phyloP scores from a whole-genome alignment of 1,140 invertebrate genomes.

The Lepidurus packardi region DNA sequence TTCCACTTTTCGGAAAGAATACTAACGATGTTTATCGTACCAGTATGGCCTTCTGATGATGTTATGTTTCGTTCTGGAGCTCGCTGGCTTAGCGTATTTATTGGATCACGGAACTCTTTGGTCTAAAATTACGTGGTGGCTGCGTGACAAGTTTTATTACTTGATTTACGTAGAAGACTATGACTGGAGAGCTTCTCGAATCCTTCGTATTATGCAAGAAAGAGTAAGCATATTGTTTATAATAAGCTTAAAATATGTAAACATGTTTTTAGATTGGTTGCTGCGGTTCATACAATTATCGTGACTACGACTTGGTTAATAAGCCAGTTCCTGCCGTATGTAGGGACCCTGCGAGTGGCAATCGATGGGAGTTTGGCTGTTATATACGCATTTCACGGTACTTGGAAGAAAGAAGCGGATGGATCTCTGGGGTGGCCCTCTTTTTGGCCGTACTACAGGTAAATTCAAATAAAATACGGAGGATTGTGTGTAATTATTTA shows the following conservation, averaged over 20 bases:
- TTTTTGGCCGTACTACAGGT: conserved; percentile 66
- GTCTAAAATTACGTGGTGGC: conserved; percentile 66
- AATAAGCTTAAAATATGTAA: conserved; percentile 32
- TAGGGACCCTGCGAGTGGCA: conserved; percentile 76
- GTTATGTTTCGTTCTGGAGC: conserved; percentile 60
- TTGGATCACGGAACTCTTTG: conserved; percentile 70
- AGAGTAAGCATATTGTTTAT: conserved; percentile 55
- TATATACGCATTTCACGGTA: conserved; percentile 78
- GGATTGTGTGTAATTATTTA: not conserved
- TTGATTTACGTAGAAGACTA: conserved; percentile 66
- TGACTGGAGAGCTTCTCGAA: conserved; percentile 51
- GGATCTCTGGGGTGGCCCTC: conserved; percentile 72
- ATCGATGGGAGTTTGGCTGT: conserved; percentile 79
- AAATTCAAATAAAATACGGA: conserved; percentile 31
- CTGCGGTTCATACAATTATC: conserved; percentile 73
- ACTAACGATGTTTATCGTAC: not conserved
- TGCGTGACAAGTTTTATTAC: conserved; percentile 60
- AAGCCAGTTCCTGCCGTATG: conserved; percentile 74
- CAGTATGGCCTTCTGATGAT: conserved; percentile 64
- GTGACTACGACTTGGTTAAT: conserved; percentile 66
- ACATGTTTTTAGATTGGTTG: conserved; percentile 62
- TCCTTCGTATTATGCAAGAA: conserved; percentile 74
- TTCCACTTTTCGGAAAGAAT: not conserved
- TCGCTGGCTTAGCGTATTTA: conserved; percentile 68
- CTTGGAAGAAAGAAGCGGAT: conserved; percentile 70